Percentiles rank a stretch among this genome's conserved stretches.
Conservation (phyloP, 1,140 invertebrate genomes). For the Hestina assimilis region DNA sequence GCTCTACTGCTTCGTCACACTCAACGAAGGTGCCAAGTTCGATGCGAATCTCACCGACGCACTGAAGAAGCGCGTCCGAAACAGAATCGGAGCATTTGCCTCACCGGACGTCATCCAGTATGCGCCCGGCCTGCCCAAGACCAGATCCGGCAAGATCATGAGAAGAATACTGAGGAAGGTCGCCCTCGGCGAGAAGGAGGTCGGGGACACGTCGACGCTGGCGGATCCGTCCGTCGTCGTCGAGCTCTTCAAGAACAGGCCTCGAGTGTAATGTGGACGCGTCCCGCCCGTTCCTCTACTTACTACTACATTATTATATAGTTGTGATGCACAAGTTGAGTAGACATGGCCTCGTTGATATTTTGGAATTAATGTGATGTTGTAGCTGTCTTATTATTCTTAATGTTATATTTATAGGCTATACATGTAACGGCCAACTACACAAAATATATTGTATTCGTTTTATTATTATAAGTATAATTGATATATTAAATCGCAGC, state of each 20-base stretch:
- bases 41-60: constrained; percentile 85
- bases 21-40: constrained; percentile 87
- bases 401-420: neutral
- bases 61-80: constrained; percentile 90
- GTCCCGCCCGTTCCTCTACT: no score
- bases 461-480: no score
- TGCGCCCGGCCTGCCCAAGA: constrained; percentile 96
- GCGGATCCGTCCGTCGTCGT: constrained; percentile 93
- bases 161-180: constrained; percentile 95
- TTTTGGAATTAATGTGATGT: neutral
- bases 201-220: constrained; percentile 96
- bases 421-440: no score
- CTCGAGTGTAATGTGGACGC: constrained; percentile 36
- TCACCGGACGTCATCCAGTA: constrained; percentile 96
- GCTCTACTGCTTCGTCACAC: constrained; percentile 96
- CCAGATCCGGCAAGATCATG: constrained; percentile 99
- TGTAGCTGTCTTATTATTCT: neutral
- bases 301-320: constrained; percentile 12
- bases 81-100: constrained; percentile 97
- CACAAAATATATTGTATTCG: no score
- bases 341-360: neutral
- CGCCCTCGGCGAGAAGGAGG: constrained; percentile 90
- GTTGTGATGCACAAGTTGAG: no score
- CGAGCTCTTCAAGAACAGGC: constrained; percentile 85
- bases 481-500: no score